Evolutionary conservation across 23 tunicate genomes (phyloP).

Genomic region (Ciona savignyi): DNA sequence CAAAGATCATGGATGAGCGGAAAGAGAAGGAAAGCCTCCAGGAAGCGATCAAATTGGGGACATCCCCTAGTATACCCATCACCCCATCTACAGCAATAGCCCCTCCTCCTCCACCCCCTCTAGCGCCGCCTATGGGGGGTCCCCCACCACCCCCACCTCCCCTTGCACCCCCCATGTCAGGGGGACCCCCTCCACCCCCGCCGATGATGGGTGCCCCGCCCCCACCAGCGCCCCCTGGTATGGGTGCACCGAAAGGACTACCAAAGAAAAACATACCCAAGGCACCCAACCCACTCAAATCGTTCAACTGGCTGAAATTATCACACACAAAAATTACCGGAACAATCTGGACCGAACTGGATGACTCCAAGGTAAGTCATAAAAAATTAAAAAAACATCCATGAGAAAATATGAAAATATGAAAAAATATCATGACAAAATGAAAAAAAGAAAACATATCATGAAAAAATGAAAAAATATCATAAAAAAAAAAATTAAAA

Average conservation of each 20-base stretch:
- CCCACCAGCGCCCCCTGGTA: slow-evolving; percentile 85
- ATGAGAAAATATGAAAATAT: no score
- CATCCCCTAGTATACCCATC: slow-evolving; percentile 14
- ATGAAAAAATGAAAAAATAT: no score
- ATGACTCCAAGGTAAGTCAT: slow-evolving; percentile 60
- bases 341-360: slow-evolving; percentile 85
- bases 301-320: slow-evolving; percentile 96
- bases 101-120: slow-evolving; percentile 23
- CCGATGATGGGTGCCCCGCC: slow-evolving; percentile 33
- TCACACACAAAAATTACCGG: slow-evolving; percentile 70
- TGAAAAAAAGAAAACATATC: no score
- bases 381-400: no score
- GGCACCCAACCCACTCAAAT: slow-evolving; percentile 83
- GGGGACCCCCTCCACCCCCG: slow-evolving; percentile 72
- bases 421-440: no score
- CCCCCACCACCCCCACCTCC: slow-evolving; percentile 69
- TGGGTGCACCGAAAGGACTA: slow-evolving; percentile 12
- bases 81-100: slow-evolving; percentile 9
- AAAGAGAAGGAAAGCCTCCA: slow-evolving; percentile 66
- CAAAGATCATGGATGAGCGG: slow-evolving; percentile 46
- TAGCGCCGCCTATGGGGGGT: slow-evolving; percentile 4
- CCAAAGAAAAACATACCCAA: slow-evolving; percentile 74
- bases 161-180: no score
- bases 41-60: slow-evolving; percentile 44
- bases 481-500: no score